A percentile compares a stretch with the other conserved stretches of the same genome.
Evolutionary conservation across 2,797 vertebrate genomes (phyloP).

Genomic region (Xenopus petersii): DNA sequence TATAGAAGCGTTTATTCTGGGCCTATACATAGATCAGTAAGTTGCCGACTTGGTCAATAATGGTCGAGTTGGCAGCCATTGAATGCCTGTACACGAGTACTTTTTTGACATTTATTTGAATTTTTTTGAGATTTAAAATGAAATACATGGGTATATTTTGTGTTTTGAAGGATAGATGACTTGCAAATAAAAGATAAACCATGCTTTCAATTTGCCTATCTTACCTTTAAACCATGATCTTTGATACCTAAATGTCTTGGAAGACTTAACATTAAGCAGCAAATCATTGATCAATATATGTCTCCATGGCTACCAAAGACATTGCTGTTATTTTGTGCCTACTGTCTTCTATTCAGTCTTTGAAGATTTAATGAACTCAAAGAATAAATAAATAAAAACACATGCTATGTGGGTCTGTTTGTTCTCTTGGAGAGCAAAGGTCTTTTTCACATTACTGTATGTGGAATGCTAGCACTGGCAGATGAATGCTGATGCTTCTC

Average conservation of each 20-base stretch:
- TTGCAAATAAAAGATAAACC: not conserved
- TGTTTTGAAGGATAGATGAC: not conserved
- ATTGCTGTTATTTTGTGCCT: not conserved
- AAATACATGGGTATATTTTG: no score
- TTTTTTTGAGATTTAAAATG: no score
- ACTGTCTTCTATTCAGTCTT: not conserved
- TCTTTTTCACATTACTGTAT: not conserved
- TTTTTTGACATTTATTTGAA: no score
- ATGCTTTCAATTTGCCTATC: not conserved
- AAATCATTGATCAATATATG: slow-evolving; percentile 28
- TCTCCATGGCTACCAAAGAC: slow-evolving; percentile 28
- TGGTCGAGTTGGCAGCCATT: no score
- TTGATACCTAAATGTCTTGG: not conserved
- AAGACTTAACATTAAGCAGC: slow-evolving; percentile 6
- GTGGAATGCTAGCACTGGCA: not conserved
- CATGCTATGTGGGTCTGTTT: not conserved
- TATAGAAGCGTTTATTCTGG: no score
- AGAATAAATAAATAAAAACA: not conserved
- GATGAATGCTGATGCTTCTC: not conserved
- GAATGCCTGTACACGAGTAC: no score
- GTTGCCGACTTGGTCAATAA: no score
- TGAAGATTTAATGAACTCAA: not conserved
- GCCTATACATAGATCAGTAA: no score
- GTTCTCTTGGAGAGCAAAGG: not conserved
- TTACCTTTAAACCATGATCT: not conserved